These are phyloP conservation scores for Gobius niger DNA, from an alignment of 2,113 vertebrate species.

Conservation along the genomic window DNA sequence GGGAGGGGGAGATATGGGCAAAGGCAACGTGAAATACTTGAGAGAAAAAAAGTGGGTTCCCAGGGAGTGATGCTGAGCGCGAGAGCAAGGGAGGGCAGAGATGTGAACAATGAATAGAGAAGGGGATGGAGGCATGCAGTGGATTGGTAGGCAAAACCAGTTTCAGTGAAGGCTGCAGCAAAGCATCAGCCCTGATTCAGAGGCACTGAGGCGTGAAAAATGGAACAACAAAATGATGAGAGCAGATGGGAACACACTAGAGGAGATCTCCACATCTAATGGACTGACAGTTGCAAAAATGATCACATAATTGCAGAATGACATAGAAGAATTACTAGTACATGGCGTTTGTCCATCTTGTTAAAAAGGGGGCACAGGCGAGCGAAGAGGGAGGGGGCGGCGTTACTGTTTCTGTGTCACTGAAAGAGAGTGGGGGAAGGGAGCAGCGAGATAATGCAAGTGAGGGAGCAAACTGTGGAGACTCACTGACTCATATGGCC, in stretches of 20 bases:
- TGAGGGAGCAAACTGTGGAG: conserved; percentile 58
- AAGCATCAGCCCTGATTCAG: conserved; percentile 43
- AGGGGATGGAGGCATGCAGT: conserved; percentile 42
- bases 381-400: conserved; percentile 55
- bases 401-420: conserved; percentile 78
- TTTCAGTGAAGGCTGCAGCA: conserved; percentile 54
- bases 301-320: background rate
- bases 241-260: background rate
- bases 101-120: conserved; percentile 65
- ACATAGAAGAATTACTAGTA: conserved; percentile 38
- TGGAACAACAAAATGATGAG: conserved; percentile 34
- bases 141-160: conserved; percentile 64
- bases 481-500: conserved; percentile 65
- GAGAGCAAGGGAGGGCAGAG: conserved; percentile 40
- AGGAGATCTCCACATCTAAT: conserved; percentile 23
- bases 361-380: conserved; percentile 55
- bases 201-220: conserved; percentile 30
- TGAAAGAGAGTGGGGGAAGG: conserved; percentile 75
- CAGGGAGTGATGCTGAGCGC: conserved; percentile 64
- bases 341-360: conserved; percentile 62
- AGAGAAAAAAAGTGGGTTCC: conserved; percentile 56
- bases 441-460: conserved; percentile 63
- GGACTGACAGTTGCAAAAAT: conserved; percentile 12
- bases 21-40: conserved; percentile 58
- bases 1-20: conserved; percentile 37